phyloP scores from a whole-genome alignment of 1,140 invertebrate genomes.

The Caenorhabditis inopinata region DNA sequence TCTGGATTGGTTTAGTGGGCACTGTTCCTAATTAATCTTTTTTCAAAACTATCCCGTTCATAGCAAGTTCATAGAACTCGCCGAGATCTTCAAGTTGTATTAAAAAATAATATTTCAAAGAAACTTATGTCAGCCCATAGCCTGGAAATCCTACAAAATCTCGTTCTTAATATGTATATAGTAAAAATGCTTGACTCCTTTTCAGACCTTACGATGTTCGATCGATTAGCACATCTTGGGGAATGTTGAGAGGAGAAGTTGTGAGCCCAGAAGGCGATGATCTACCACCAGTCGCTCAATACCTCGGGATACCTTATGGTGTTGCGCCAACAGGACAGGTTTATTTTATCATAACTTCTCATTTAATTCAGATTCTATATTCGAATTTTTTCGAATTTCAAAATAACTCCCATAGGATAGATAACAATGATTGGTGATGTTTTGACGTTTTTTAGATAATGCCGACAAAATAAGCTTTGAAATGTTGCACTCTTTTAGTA shows the following conservation, averaged over 20 bases:
- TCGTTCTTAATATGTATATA: no score
- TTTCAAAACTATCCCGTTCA: no score
- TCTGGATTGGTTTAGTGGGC: no score
- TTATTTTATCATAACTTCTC: constrained; percentile 29
- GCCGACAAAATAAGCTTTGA: constrained; percentile 24
- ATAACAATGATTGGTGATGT: constrained; percentile 34
- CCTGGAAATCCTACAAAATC: neutral
- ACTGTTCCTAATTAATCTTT: no score
- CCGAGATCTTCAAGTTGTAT: no score
- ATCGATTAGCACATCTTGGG: constrained; percentile 59
- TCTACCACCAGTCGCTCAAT: constrained; percentile 71
- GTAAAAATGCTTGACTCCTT: no score
- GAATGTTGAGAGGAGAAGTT: constrained; percentile 57
- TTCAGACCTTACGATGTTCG: constrained; percentile 27
- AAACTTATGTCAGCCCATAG: neutral
- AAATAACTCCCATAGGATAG: neutral
- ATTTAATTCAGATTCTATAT: no score
- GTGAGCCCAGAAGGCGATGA: constrained; percentile 50
- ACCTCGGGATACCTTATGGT: constrained; percentile 89
- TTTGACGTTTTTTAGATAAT: neutral
- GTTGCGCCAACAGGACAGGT: constrained; percentile 79
- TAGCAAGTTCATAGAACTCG: no score
- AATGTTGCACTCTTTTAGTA: constrained; percentile 53
- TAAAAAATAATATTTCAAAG: no score
- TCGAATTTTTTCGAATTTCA: no score